Evolutionary conservation across 2,797 vertebrate species (phyloP), one percentile per base, ranked within the genome.

Genomic region (Gymnothorax reevesii): DNA sequence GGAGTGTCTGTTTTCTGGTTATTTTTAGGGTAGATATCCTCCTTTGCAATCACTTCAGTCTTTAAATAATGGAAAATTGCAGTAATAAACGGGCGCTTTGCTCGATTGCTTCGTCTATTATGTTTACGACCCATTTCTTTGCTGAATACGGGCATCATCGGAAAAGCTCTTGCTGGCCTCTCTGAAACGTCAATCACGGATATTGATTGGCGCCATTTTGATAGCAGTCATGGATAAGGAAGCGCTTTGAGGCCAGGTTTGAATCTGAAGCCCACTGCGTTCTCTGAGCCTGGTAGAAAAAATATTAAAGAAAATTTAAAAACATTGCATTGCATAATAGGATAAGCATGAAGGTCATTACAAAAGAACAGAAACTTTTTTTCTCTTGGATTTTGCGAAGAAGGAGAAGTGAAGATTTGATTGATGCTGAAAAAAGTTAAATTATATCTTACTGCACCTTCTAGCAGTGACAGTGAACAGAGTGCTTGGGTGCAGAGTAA

Each of bases 291-390:
- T 66, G 13, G 55, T 86, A 55, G 84, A 82, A 84, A n/a, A 55
- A 88, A 85, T 84, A 86, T 79, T 87, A 88, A 86, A 90, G 71
- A 73, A 73, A 73, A 12, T n/a, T n/a, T 42, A 73, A 73, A 73
- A 33, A 15, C 12, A 2, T 73, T 42, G 25, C 71, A 25, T 9
- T 69, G 33, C 33, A 42, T 42, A 69, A 1, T 22, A 69, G 88
- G 88, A 90, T 90, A n/a, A 69, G 89, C 89, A 90, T 91, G 89
- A 91, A 91, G 91, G 92, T 91, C 87, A 91, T 83, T 89, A 87
- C 82, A 87, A 62, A 86, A 75, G 75, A 42, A 57, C 62, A 62
- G 22, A 42, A 49, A 77, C 82, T 22, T 80, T 5, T 80, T 55
- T 22, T 52, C 77, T 80, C 49, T 22, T 9, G 17, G 77, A 54